Percentiles rank a stretch among this genome's conserved stretches.
phyloP scores from a whole-genome alignment of 2,113 vertebrate species.

The Leptodactylus fuscus region DNA sequence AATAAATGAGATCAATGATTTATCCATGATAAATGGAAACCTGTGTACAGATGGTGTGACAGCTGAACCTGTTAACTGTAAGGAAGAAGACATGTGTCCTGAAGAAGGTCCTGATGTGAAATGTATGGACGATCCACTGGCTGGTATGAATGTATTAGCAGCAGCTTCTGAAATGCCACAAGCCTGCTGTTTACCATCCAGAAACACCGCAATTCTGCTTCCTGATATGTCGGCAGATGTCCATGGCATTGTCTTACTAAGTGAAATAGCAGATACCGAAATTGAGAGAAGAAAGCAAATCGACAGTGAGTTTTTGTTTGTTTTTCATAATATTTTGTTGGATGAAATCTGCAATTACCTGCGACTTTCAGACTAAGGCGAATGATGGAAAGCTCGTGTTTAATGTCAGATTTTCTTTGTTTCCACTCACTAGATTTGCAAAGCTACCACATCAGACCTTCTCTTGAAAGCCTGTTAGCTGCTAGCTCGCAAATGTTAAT shows the following conservation, averaged over 20 bases:
- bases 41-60: slow-evolving; percentile 62
- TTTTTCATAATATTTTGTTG: not conserved
- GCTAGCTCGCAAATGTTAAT: slow-evolving; percentile 91
- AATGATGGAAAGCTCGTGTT: not conserved
- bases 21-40: slow-evolving; percentile 59
- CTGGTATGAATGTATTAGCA: slow-evolving; percentile 89
- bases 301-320: slow-evolving; percentile 71
- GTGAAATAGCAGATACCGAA: slow-evolving; percentile 90
- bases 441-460: slow-evolving; percentile 73
- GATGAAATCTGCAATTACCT: not conserved
- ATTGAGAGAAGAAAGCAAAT: slow-evolving; percentile 79
- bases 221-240: slow-evolving; percentile 70
- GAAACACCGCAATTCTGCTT: slow-evolving; percentile 64
- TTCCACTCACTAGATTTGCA: slow-evolving; percentile 65
- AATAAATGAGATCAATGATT: slow-evolving; percentile 59
- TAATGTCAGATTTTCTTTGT: not conserved
- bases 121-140: slow-evolving; percentile 84
- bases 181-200: slow-evolving; percentile 74
- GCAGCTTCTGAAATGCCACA: slow-evolving; percentile 89
- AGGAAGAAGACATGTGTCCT: slow-evolving; percentile 66
- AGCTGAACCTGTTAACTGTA: slow-evolving; percentile 63
- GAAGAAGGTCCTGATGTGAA: slow-evolving; percentile 57
- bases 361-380: not conserved
- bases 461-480: slow-evolving; percentile 87
- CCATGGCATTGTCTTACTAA: slow-evolving; percentile 92